A percentile compares a stretch with the other conserved stretches of the same genome.
phyloP scores from a whole-genome alignment of 2,113 vertebrate genomes.

The Daboia siamensis region DNA sequence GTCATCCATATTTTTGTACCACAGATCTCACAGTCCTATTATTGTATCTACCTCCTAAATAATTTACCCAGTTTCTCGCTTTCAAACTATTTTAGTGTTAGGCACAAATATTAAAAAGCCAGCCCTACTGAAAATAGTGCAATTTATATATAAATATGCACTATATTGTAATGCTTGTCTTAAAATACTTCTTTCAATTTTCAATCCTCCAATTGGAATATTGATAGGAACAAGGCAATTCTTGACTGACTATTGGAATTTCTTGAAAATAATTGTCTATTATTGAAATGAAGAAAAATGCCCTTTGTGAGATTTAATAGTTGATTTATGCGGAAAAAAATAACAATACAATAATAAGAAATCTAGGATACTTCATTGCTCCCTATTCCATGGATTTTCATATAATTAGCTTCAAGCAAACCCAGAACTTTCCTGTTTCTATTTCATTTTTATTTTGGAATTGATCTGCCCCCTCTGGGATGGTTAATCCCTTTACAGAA shows the following conservation, averaged over 20 bases:
- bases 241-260: background rate
- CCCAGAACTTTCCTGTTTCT: background rate
- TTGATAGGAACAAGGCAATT: background rate
- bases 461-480: background rate
- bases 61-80: background rate
- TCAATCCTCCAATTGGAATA: background rate
- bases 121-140: background rate
- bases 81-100: background rate
- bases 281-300: background rate
- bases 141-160: background rate
- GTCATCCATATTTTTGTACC: background rate
- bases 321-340: background rate
- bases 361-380: background rate
- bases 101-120: background rate
- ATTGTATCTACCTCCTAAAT: background rate
- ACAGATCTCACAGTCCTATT: background rate
- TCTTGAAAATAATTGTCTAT: background rate
- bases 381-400: background rate
- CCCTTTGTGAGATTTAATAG: background rate
- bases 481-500: background rate
- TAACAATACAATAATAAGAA: background rate
- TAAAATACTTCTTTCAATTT: background rate
- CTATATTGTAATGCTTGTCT: background rate
- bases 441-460: background rate
- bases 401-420: background rate